Conservation (phyloP, 1,140 invertebrate species). For the Lepidostoma basale region DNA sequence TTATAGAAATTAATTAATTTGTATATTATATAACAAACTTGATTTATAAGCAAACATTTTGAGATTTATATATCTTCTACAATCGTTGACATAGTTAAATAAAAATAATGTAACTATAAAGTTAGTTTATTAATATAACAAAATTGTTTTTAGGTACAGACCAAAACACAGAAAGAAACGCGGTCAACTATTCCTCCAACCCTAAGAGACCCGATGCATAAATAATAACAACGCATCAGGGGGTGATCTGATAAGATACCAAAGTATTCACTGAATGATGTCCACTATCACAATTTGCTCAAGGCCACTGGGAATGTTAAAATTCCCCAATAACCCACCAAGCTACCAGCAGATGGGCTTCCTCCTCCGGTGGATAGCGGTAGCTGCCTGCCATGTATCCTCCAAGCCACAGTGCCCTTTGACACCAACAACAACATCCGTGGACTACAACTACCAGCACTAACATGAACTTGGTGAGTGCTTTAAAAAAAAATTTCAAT, state of each 20-base stretch:
- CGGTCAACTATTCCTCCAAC: constrained; percentile 43
- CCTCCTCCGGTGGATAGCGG: background rate
- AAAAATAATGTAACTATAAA: too few species aligned
- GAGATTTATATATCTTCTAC: background rate
- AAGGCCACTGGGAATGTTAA: constrained; percentile 28
- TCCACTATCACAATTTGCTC: constrained; percentile 26
- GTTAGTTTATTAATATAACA: background rate
- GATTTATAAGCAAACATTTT: too few species aligned
- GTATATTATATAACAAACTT: too few species aligned
- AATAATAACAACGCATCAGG: background rate
- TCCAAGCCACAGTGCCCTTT: background rate
- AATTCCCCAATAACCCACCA: background rate
- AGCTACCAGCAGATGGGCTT: background rate
- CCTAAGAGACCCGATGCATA: constrained; percentile 7
- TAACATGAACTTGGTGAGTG: too few species aligned
- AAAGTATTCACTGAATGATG: constrained; percentile 29
- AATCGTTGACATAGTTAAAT: background rate
- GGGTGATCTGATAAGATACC: background rate
- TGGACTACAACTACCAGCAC: constrained; percentile 9
- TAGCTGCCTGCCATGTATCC: background rate
- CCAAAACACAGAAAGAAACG: constrained; percentile 65
- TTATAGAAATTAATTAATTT: too few species aligned
- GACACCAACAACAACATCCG: constrained; percentile 2
- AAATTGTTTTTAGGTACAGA: constrained; percentile 56
- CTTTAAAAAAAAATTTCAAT: too few species aligned